Evolutionary conservation across 2,888 invertebrate genomes (phyloP), one percentile per base, ranked within the genome.

Genomic region (Stegana nigrithorax): DNA sequence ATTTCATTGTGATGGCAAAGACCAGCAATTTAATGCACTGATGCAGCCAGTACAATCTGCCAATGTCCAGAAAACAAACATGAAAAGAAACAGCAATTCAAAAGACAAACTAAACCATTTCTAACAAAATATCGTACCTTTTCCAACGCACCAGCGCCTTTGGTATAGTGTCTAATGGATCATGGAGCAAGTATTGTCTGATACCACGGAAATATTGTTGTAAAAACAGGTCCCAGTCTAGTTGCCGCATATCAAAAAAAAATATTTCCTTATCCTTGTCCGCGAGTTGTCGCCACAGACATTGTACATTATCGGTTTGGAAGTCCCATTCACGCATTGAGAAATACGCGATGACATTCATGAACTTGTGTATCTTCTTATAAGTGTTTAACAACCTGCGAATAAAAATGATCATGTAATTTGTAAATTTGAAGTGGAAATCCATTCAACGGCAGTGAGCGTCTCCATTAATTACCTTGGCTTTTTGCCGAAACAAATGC

Each of bases 301-400:
- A 80, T 14, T 87, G 84, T 0, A 91, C 88, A 51, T 90, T 90
- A n/a, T 86, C 85, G 65, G 90, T 91, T 1, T 87, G 84, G 79
- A 93, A 93, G 23, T 86, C 85, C 95, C 95, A 96, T 67, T 93
- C 90, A 67, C 90, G 89, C 10, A 88, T 90, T 2, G 93, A 91
- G 86, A 96, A 96, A 84, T 93, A 95, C 72, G 92, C 90, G 47
- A 95, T 86, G 0, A 91, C 91, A 57, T 89, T 88, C 72, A 92
- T 89, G 59, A 94, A 89, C 71, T 89, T 90, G 85, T 92, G 92
- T 60, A 95, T 89, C 82, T 91, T 92, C 63, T 88, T 87, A 85
- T 94, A 95, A 0, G 92, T 87, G 71, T 90, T 90, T 17, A 94
- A 86, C 87, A 93, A 89, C 75, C 95, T 95, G 86, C 1, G 65